Evolutionary conservation across 1,140 invertebrate genomes (phyloP), one percentile per base, ranked within the genome.

Genomic region (Achroia grisella): DNA sequence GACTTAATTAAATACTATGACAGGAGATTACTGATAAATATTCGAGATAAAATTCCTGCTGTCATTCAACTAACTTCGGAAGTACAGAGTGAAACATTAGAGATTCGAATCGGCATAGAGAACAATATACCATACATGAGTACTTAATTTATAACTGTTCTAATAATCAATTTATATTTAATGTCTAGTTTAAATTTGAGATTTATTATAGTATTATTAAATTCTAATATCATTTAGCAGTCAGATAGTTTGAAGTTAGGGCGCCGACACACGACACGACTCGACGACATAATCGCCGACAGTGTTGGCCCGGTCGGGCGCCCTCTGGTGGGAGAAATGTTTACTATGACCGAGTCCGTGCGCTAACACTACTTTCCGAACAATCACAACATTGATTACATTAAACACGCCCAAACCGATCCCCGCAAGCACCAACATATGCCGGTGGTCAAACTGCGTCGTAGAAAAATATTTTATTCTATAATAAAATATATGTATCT

Each of bases 401-500:
- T 47, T 45, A 55, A 37, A 53, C 48, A 48, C 63, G 45, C 56
- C 40, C 40, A 46, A 53, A 39, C 41, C 48, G 51, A 23, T 23
- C 17, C 52, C 49, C 65, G 65, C 74, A 61, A 84, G 77, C 77
- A 81, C 77, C 80, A 78, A 72, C 64, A 49, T 60, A 60, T 43
- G 48, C 72, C 77, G 76, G 74, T 76, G 76, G 74, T 67, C 77
- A 71, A 64, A 73, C 61, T 59, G 66, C 56, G 39, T 42, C 44
- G 49, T 67, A 71, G 48, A 71, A 67, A 74, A 72, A 73, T 75
- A 69, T 63, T 43, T 23, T 58, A 52, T 56, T 56, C 54, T 54
- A 54, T 59, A 53, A 60, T 48, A 64, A 67, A 72, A 42, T 52
- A 57, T 44, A 23, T 23, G 17, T 23, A 2, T 23, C 17, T 23